Conservation (phyloP, 2,888 invertebrate genomes). For the Brachyptera risi region DNA sequence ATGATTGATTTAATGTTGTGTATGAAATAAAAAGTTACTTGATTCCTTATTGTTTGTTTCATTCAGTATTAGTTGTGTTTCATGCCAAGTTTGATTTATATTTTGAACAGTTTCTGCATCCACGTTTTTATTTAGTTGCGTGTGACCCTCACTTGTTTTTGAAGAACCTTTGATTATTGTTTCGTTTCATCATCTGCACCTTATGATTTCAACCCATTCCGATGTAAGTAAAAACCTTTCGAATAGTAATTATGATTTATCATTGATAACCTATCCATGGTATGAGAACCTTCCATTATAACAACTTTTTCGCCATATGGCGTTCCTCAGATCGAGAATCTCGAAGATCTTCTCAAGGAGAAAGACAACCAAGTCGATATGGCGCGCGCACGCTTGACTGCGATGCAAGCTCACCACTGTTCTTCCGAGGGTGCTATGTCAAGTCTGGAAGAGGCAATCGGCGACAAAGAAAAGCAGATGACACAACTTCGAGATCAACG, state of each 20-base stretch:
- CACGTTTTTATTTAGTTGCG: no score
- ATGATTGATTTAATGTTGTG: no score
- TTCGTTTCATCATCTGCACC: neutral
- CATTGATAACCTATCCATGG: neutral
- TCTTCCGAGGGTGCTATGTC: conserved; percentile 90
- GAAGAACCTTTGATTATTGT: no score
- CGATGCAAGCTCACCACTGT: conserved; percentile 93
- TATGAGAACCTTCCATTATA: neutral
- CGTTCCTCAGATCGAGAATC: conserved; percentile 79
- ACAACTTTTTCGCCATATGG: neutral
- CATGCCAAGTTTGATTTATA: no score
- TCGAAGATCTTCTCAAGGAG: conserved; percentile 94
- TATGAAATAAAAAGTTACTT: no score
- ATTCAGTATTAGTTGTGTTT: no score
- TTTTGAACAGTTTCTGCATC: no score
- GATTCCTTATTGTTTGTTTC: no score
- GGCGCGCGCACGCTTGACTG: conserved; percentile 83
- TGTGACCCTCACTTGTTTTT: no score
- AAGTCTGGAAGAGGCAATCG: conserved; percentile 90
- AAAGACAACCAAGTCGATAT: conserved; percentile 98
- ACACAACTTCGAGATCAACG: conserved; percentile 89
- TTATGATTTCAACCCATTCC: conserved; percentile 7
- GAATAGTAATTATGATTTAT: neutral
- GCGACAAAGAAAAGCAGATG: conserved; percentile 97
- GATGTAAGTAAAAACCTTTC: no score